A percentile compares a stretch with the other conserved stretches of the same genome.
phyloP scores from a whole-genome alignment of 2,113 vertebrate genomes.

The Marmota flaviventris region DNA sequence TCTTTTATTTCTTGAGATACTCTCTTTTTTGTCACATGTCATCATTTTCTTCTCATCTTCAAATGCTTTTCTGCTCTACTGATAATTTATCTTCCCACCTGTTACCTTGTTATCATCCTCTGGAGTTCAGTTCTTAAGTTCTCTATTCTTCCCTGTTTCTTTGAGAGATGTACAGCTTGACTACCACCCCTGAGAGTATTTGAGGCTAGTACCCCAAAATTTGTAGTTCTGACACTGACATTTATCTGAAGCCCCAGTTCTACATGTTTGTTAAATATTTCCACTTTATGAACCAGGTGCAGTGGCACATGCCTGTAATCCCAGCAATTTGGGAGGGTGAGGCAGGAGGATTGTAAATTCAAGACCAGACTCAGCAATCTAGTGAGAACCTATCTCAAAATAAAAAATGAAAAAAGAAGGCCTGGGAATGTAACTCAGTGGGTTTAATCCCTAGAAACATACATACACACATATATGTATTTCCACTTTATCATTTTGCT shows the following conservation, averaged over 20 bases:
- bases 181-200: neutral
- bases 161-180: neutral
- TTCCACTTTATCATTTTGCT: conserved; percentile 34
- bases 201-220: neutral
- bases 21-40: neutral
- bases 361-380: too few species aligned
- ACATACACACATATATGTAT: neutral
- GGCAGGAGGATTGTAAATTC: too few species aligned
- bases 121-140: neutral
- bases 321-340: too few species aligned
- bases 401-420: too few species aligned
- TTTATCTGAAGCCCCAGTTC: neutral
- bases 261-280: neutral
- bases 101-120: neutral
- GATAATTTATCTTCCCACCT: neutral
- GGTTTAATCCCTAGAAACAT: too few species aligned
- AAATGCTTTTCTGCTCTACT: neutral
- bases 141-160: neutral
- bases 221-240: neutral
- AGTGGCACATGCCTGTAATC: too few species aligned
- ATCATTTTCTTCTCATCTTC: neutral
- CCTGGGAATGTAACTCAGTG: too few species aligned
- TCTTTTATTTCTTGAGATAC: neutral
- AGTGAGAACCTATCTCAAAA: too few species aligned
- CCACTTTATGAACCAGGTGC: neutral